Evolutionary conservation across 1,140 invertebrate species (phyloP).

Genomic region (Drosophila sproati): DNA sequence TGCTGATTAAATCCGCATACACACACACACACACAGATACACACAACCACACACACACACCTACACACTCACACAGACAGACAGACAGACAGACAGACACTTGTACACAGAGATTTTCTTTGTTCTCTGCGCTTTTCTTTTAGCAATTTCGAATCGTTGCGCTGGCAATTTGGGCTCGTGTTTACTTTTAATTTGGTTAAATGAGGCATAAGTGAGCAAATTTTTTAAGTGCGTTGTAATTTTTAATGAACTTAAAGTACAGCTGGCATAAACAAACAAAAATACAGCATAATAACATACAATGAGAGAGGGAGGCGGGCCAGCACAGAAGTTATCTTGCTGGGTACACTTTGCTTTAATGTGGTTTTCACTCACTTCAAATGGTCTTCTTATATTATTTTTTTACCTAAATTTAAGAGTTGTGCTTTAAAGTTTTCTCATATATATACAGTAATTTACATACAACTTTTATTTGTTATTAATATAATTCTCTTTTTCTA

Average conservation of each 20-base stretch:
- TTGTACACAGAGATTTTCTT: slow-evolving; percentile 41
- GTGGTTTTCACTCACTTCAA: background rate
- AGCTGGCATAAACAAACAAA: background rate
- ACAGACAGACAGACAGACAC: slow-evolving; percentile 8
- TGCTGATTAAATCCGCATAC: slow-evolving; percentile 67
- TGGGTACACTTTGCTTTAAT: slow-evolving; percentile 13
- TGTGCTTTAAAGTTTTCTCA: no score
- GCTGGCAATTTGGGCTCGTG: slow-evolving; percentile 55
- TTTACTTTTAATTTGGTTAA: slow-evolving; percentile 83
- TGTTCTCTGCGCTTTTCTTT: slow-evolving; percentile 40
- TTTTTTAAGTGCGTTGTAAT: slow-evolving; percentile 78
- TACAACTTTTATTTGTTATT: background rate
- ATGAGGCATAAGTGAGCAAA: slow-evolving; percentile 79
- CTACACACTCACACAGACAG: slow-evolving; percentile 26
- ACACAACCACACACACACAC: slow-evolving; percentile 7
- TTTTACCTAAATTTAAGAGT: no score
- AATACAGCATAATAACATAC: slow-evolving; percentile 23
- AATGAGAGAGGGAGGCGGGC: background rate
- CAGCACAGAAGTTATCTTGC: slow-evolving; percentile 27
- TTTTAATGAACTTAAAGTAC: slow-evolving; percentile 72
- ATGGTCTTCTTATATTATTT: no score
- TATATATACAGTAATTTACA: no score
- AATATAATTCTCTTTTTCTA: slow-evolving; percentile 12
- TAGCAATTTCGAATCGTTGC: slow-evolving; percentile 37
- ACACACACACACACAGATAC: slow-evolving; percentile 20